Base-by-base conservation (phyloP, 1,140 invertebrate species). In the Lasaia peninsularis region DNA sequence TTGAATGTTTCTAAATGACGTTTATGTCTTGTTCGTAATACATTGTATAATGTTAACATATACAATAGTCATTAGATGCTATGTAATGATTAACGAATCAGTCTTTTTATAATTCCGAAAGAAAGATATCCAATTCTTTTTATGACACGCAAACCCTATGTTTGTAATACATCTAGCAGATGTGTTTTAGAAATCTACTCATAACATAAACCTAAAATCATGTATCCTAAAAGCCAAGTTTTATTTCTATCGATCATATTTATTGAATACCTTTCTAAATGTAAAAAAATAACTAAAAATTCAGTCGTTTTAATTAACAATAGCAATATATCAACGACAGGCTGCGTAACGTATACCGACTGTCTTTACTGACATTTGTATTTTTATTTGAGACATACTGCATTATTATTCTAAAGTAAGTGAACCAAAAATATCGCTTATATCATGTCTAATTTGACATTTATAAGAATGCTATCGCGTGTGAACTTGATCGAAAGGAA, bases 381-480 rank as follows among this genome's bases (percentile, higher is more conserved):
- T 44, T 18, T 20, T 18, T 21, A 20, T 48, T 48, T 48, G 20
- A 48, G 24, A 28, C 24, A 21, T 48, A 21, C 20, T 20, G 24
- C 24, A 28, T 28, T 28, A 28, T 48, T 48, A 48, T 48, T 48
- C 10, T 48, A 48, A 48, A 48, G 40, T 48, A 52, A 49, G 32
- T 60, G 28, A 60, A 55, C 53, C 53, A 40, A 55, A 55, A 55
- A 55, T 55, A 40, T 37, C 53, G 53, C 31, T 55, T 48, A 37
- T 55, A 55, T 55, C 37, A 55, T 56, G 52, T 51, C 28, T 55
- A 56, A 49, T 66, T 62, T 63, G 57, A 63, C 64, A 60, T 66
- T 66, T 57, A 66, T 60, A 66, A 66, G 62, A 60, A 66, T 53
- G 32, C 54, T 49, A 55, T 65, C 51, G 60, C 57, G 57, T 58